Conservation (phyloP, 2,113 vertebrate species). For the Nibea coibor region DNA sequence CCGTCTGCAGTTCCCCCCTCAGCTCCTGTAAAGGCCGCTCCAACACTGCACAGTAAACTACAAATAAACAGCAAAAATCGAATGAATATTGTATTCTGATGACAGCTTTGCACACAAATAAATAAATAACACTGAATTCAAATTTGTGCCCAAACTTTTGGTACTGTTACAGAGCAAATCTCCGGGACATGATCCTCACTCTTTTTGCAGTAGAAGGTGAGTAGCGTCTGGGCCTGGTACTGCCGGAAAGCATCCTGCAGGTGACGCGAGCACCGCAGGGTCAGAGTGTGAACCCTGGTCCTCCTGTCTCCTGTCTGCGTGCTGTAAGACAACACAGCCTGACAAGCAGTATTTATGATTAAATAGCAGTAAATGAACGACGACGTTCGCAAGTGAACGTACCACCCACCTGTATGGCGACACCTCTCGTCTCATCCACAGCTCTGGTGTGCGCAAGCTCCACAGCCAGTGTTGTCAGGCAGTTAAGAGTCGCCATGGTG, state of each 20-base stretch:
- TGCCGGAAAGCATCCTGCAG: constrained; percentile 83
- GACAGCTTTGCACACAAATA: too few species aligned
- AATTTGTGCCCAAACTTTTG: too few species aligned
- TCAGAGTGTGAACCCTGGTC: constrained; percentile 81
- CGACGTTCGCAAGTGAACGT: background rate
- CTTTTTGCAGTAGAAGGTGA: constrained; percentile 85
- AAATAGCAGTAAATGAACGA: background rate
- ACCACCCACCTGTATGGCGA: constrained; percentile 78
- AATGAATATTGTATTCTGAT: background rate
- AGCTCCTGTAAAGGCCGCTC: constrained; percentile 82
- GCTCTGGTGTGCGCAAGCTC: constrained; percentile 80
- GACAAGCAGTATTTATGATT: constrained; percentile 2
- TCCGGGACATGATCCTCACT: constrained; percentile 60
- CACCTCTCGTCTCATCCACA: constrained; percentile 79
- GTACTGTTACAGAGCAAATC: background rate
- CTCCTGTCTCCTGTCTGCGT: constrained; percentile 71
- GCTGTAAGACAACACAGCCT: constrained; percentile 81
- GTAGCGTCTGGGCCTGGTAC: constrained; percentile 84
- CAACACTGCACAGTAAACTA: constrained; percentile 80
- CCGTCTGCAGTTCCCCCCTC: constrained; percentile 81
- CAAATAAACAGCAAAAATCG: constrained; percentile 12
- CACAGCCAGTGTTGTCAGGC: constrained; percentile 77
- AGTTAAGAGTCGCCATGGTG: constrained; percentile 79
- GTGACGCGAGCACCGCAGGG: constrained; percentile 75
- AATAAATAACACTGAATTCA: too few species aligned